A percentile compares a stretch with the other conserved stretches of the same genome.
Conservation (phyloP, 2,113 vertebrate species). For the Dinomys branickii region DNA sequence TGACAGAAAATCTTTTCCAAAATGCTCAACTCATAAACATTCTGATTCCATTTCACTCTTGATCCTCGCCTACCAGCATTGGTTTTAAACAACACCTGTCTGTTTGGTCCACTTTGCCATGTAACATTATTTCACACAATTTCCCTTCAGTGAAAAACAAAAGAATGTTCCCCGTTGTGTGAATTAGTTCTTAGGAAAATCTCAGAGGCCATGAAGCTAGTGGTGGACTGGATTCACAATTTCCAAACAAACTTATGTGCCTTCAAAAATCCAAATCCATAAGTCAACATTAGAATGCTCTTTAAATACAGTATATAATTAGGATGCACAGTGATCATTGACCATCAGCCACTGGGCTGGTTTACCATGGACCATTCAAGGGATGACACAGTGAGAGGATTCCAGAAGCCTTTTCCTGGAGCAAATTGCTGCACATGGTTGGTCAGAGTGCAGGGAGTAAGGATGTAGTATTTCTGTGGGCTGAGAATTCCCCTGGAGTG, state of each 20-base stretch:
- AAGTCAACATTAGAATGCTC: not conserved
- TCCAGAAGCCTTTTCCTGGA: conserved; percentile 10
- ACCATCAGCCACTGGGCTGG: not conserved
- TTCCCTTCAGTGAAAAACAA: conserved; percentile 33
- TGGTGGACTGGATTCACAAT: conserved; percentile 6
- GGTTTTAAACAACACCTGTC: conserved; percentile 11
- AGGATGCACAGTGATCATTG: not conserved
- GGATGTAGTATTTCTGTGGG: conserved; percentile 5
- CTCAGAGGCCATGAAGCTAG: not conserved
- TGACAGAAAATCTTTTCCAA: no score
- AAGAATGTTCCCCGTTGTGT: not conserved
- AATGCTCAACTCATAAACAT: no score
- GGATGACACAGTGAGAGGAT: not conserved
- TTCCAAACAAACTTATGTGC: not conserved
- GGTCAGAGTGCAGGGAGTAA: not conserved
- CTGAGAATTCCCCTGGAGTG: not conserved
- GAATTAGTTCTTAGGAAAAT: conserved; percentile 38
- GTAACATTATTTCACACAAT: conserved; percentile 25
- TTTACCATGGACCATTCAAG: not conserved
- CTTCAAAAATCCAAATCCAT: conserved; percentile 21
- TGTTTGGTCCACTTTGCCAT: not conserved
- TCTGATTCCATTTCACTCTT: not conserved
- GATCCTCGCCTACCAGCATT: not conserved
- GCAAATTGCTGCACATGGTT: not conserved
- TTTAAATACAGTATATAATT: not conserved